Base-by-base conservation (phyloP, 1,140 invertebrate species). In the Hormaphis cornu region DNA sequence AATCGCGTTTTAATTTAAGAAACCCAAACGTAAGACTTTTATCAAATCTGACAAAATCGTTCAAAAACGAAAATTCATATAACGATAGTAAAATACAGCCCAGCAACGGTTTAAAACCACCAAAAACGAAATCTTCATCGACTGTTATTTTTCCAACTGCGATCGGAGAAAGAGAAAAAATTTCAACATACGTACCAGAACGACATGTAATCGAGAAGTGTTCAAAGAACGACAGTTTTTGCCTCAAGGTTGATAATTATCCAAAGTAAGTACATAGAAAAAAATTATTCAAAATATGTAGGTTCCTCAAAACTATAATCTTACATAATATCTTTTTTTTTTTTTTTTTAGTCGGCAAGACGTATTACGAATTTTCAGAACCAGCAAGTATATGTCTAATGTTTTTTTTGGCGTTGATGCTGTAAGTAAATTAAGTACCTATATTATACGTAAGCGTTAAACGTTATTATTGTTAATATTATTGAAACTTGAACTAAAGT, bases 311-410 rank as follows among this genome's bases (percentile, higher is more conserved):
- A 40, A 30, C n/a, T 66, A n/a, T n/a, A 22, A 30, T 30, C 2
- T 35, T 24, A 14, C 20, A 12, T 20, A 46, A 48, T 7, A 16
- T 50, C 3, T 20, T 50, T 20, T 16, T 22, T 20, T 50, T 1
- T n/a, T 48, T 22, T 63, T 22, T 35, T 48, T 22, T 48, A 22
- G 20, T 50, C 48, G 61, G n/a, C 61, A 66, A 35, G 44, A 66
- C n/a, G 3, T 50, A 35, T 8, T 16, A 33, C 16, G 35, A n/a
- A 9, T 66, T 33, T 50, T 66, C 35, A 28, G 61, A 46, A 66
- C 44, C 6, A 66, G 61, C 18, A 66, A 66, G n/a, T 48, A 24
- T 66, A 66, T 66, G 61, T 66, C 61, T 7, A 24, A n/a, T 50
- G 18, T n/a, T 16, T 46, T 35, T 48, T 66, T 66, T 50, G 44